Conservation (phyloP, 1,140 invertebrate genomes). For the Zophobas atratus region DNA sequence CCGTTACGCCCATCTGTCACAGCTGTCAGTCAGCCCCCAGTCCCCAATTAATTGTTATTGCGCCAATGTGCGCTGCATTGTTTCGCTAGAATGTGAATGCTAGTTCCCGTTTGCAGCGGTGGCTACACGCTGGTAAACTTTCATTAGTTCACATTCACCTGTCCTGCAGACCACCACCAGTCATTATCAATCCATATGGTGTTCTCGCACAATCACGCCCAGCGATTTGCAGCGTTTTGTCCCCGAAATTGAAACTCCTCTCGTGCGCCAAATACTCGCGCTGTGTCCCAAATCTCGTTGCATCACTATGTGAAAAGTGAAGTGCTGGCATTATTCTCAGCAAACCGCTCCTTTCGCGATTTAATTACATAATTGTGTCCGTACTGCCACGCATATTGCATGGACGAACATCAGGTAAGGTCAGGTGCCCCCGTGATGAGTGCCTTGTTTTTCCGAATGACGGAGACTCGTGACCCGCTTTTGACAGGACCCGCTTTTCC, state of each 20-base stretch:
- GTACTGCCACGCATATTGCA: conserved; percentile 57
- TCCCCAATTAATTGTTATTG: conserved; percentile 46
- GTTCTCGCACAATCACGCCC: conserved; percentile 27
- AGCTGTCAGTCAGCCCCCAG: conserved; percentile 54
- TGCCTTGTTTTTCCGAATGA: neutral
- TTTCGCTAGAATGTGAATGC: conserved; percentile 49
- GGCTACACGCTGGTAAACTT: conserved; percentile 58
- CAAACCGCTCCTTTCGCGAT: conserved; percentile 4
- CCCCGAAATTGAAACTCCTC: neutral
- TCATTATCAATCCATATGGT: conserved; percentile 62
- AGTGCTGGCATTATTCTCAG: conserved; percentile 17
- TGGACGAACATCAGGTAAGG: conserved; percentile 51
- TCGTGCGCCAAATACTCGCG: neutral
- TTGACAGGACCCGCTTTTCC: neutral
- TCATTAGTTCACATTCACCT: conserved; percentile 66
- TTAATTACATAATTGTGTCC: conserved; percentile 48
- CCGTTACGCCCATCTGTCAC: conserved; percentile 64
- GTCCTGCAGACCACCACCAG: conserved; percentile 54
- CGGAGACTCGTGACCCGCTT: neutral
- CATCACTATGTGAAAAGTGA: conserved; percentile 38
- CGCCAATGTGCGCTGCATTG: conserved; percentile 30
- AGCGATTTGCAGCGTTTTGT: conserved; percentile 1
- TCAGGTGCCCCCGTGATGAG: conserved; percentile 19
- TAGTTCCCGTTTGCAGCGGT: conserved; percentile 53
- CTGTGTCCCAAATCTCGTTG: conserved; percentile 4